Evolutionary conservation across 2,797 vertebrate genomes (phyloP), one percentile per base, ranked within the genome.

Genomic region (Geotrypetes seraphini): DNA sequence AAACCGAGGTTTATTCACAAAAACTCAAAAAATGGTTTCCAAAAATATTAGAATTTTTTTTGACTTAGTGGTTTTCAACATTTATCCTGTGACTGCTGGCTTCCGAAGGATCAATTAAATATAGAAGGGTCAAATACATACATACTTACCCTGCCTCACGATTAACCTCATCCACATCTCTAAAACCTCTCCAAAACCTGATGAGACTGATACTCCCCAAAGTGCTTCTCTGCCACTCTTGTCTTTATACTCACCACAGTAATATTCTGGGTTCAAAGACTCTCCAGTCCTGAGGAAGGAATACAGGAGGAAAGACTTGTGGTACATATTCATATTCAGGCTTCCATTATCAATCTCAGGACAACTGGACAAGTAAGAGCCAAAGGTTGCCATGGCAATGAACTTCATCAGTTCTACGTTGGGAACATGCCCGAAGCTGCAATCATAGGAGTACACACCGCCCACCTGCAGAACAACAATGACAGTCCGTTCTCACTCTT

Each of bases 351-450:
- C 84, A 5, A 81, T 62, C 24, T 95, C 90, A 3, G 92, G 92
- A 50, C 90, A 97, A 0, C 77, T 90, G 25, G 91, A 87, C 47
- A 99, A 69, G 63, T 97, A 99, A 9, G 92, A 90, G 32, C 96
- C 96, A 37, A 97, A 93, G 2, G 94, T 98, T 13, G 95, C 96
- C 71, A 95, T 85, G 3, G 94, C 96, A 0, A 98, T 92, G 71
- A 99, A 99, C 73, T 97, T 96, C 96, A 99, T 99, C 64, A 99
- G 65, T 64, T 98, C 95, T 40, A 98, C 88, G 0, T 99, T 98
- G 36, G 95, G 92, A 51, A 98, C 89, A 0, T 96, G 93, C 31
- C 96, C 95, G 53, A 99, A 97, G 69, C 92, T 97, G 69, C 92
- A 96, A 58, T 99, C 94, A 0, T 96, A 97, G 0, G 93, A 96